Percentiles rank a stretch among this genome's conserved stretches.
phyloP scores from a whole-genome alignment of 2,113 vertebrate species.

The Psophia crepitans region DNA sequence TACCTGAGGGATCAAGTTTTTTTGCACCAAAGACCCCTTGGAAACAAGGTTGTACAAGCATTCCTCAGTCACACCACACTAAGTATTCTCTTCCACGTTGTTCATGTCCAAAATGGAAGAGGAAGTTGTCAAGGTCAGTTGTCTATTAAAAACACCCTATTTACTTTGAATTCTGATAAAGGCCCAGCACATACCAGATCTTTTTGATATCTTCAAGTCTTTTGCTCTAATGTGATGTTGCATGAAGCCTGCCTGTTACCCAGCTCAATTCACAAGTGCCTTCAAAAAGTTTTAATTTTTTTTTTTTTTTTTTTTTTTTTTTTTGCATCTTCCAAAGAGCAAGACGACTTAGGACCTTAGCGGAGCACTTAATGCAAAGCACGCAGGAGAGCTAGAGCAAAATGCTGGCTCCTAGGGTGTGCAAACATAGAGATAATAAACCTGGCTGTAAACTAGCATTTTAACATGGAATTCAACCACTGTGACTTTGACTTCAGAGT shows the following conservation, averaged over 20 bases:
- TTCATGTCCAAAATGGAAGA: not conserved
- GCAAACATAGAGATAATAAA: too few species aligned
- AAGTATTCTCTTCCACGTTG: not conserved
- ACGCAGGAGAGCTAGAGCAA: too few species aligned
- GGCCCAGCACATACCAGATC: fast-evolving
- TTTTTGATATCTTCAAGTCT: not conserved
- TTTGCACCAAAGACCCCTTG: not conserved
- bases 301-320: not conserved
- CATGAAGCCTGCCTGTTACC: not conserved
- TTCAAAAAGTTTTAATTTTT: not conserved
- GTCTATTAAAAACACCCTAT: not conserved
- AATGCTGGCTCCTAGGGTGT: too few species aligned
- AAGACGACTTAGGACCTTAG: not conserved
- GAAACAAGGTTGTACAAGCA: not conserved
- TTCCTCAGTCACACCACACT: not conserved
- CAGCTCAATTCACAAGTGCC: not conserved
- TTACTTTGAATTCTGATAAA: not conserved
- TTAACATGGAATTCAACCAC: too few species aligned
- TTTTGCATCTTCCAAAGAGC: not conserved
- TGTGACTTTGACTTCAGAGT: too few species aligned
- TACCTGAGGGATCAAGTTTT: not conserved
- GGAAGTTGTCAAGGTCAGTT: not conserved
- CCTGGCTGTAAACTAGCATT: too few species aligned
- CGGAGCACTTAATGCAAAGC: not conserved
- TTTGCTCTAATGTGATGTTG: not conserved